These are phyloP conservation scores for Salmo trutta DNA, from an alignment of 2,797 vertebrate species.

Conservation along the genomic window DNA sequence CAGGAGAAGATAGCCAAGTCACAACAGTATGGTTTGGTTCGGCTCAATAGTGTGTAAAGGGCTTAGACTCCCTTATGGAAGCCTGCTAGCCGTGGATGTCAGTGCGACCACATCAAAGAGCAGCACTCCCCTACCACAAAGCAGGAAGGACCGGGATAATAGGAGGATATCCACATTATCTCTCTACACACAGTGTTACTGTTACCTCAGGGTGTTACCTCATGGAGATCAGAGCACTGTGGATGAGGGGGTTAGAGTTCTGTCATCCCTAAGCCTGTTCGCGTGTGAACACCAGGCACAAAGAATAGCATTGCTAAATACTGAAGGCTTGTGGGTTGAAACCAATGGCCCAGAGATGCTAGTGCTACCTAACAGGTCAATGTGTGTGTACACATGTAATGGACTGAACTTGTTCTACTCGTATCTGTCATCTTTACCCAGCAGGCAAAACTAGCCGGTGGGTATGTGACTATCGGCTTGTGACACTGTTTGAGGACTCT, in stretches of 20 bases:
- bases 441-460: too few species aligned
- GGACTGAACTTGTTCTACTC: background rate
- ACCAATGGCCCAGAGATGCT: too few species aligned
- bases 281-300: background rate
- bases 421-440: background rate
- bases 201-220: background rate
- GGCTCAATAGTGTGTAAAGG: background rate
- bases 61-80: background rate
- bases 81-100: background rate
- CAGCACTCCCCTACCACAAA: background rate
- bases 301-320: background rate
- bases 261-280: background rate
- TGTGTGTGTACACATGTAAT: background rate
- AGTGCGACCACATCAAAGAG: constrained; percentile 6
- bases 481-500: too few species aligned
- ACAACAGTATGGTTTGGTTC: background rate
- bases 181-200: background rate
- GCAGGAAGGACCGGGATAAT: constrained; percentile 1
- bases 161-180: constrained; percentile 11
- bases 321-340: background rate
- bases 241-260: background rate
- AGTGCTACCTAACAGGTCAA: background rate
- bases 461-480: background rate
- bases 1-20: background rate
- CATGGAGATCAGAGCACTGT: background rate